Evolutionary conservation across 2,113 vertebrate species (phyloP).

Genomic region (Platysternon megacephalum): DNA sequence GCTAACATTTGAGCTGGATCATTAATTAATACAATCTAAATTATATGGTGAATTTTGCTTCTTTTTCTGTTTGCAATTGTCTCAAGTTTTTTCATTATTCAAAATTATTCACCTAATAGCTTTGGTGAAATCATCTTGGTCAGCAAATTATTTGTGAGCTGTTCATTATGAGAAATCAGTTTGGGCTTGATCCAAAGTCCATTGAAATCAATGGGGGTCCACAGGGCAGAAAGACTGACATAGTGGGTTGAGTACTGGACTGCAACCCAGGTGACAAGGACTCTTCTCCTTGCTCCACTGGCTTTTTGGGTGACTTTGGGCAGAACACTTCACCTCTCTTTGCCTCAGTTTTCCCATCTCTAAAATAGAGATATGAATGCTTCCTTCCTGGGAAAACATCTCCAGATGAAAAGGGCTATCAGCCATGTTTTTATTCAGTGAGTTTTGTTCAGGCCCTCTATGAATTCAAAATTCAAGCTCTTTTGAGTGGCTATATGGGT

Average conservation of each 20-base stretch:
- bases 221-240: neutral
- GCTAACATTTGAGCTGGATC: neutral
- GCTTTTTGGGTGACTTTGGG: neutral
- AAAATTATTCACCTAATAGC: neutral
- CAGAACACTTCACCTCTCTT: neutral
- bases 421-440: neutral
- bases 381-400: no score
- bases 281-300: neutral
- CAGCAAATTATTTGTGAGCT: neutral
- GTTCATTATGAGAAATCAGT: neutral
- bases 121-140: neutral
- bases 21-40: neutral
- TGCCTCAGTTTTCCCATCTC: no score
- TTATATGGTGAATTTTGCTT: neutral
- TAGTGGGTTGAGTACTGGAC: neutral
- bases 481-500: neutral
- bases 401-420: neutral
- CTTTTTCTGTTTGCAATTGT: neutral
- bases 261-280: neutral
- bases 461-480: neutral
- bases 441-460: neutral
- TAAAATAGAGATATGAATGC: no score
- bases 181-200: neutral
- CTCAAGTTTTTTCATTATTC: neutral
- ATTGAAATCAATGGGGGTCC: neutral